Conservation (phyloP, 2,797 vertebrate species). For the Trachurus trachurus region DNA sequence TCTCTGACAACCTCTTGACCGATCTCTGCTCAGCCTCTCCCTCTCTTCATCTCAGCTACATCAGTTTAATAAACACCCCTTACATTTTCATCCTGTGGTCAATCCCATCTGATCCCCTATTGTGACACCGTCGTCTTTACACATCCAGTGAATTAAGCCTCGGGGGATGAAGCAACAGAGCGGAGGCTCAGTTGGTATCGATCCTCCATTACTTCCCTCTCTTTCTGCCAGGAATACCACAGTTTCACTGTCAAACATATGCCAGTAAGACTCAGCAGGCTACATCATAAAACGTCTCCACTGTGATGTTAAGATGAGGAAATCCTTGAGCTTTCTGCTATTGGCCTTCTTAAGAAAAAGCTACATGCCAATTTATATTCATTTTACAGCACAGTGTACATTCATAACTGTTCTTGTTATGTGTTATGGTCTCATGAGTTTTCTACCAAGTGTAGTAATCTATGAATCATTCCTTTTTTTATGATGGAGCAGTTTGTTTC, state of each 20-base stretch:
- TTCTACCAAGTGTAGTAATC: slow-evolving; percentile 36
- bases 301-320: slow-evolving; percentile 31
- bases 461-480: slow-evolving; percentile 69
- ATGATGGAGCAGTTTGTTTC: slow-evolving; percentile 57
- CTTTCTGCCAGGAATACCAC: slow-evolving; percentile 55
- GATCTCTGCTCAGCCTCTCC: slow-evolving; percentile 21
- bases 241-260: slow-evolving; percentile 48
- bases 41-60: slow-evolving; percentile 59
- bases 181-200: slow-evolving; percentile 75
- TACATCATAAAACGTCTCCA: slow-evolving; percentile 23
- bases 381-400: slow-evolving; percentile 35
- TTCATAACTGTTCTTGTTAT: slow-evolving; percentile 48
- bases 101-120: slow-evolving; percentile 81
- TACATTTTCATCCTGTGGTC: slow-evolving; percentile 80
- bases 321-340: slow-evolving; percentile 12
- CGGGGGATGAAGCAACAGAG: slow-evolving; percentile 78
- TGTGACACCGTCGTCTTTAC: slow-evolving; percentile 79
- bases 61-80: slow-evolving; percentile 79
- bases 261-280: slow-evolving; percentile 21
- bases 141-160: slow-evolving; percentile 79
- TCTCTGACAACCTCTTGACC: slow-evolving; percentile 51
- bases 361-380: slow-evolving; percentile 17
- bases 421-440: slow-evolving; percentile 31
- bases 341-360: neutral
- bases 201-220: slow-evolving; percentile 66